These are phyloP conservation scores for Telmatochromis sp. DNA, from an alignment of 2,113 vertebrate genomes.

Conservation along the genomic window DNA sequence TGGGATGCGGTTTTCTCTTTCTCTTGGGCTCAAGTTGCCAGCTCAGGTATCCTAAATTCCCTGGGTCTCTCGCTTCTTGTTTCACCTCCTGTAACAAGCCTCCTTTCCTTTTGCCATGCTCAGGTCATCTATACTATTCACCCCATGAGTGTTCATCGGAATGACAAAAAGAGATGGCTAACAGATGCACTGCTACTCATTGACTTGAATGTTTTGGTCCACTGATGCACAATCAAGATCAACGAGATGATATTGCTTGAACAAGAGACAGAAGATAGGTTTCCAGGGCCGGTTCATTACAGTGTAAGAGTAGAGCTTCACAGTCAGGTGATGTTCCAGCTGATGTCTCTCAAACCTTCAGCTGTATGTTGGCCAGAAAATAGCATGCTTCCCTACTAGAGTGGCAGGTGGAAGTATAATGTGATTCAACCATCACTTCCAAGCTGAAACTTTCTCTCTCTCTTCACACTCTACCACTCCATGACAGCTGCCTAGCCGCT, in stretches of 20 bases:
- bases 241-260: slow-evolving; percentile 50
- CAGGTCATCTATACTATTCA: slow-evolving; percentile 56
- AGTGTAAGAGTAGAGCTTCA: slow-evolving; percentile 50
- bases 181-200: slow-evolving; percentile 40
- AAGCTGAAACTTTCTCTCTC: slow-evolving; percentile 1
- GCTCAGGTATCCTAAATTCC: slow-evolving; percentile 63
- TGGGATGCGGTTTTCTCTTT: slow-evolving; percentile 67
- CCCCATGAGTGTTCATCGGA: slow-evolving; percentile 38
- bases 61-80: slow-evolving; percentile 46
- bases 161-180: slow-evolving; percentile 47
- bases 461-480: not conserved
- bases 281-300: slow-evolving; percentile 51
- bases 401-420: slow-evolving; percentile 33
- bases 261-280: slow-evolving; percentile 50
- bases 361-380: slow-evolving; percentile 11
- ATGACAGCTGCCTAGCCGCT: not conserved
- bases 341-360: slow-evolving; percentile 39
- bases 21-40: slow-evolving; percentile 53
- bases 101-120: slow-evolving; percentile 40
- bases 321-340: slow-evolving; percentile 53
- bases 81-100: slow-evolving; percentile 56
- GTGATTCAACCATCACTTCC: slow-evolving; percentile 9
- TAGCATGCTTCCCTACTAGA: not conserved
- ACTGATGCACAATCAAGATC: slow-evolving; percentile 58
- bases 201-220: slow-evolving; percentile 45